phyloP scores from a whole-genome alignment of 2,113 vertebrate species.

The Rattus norvegicus region DNA sequence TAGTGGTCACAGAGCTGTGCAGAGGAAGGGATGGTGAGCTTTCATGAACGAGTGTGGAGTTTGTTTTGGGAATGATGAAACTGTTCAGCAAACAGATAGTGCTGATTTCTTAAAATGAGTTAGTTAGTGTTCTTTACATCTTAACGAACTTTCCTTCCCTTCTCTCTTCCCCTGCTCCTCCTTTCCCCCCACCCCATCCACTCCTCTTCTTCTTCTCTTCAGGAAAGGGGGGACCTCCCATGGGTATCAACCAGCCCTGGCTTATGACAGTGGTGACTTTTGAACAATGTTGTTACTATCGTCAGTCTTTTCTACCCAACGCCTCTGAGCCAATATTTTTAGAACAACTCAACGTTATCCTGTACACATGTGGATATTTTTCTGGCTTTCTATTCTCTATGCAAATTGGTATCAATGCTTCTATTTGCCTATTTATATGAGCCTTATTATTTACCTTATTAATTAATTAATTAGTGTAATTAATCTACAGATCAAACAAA shows the following conservation, averaged over 20 bases:
- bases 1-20: neutral
- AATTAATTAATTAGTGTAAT: neutral
- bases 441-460: neutral
- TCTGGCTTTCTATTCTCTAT: neutral
- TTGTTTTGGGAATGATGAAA: neutral
- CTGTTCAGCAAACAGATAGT: neutral
- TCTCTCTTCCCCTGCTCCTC: neutral
- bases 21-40: neutral
- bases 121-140: neutral
- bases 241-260: neutral
- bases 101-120: neutral
- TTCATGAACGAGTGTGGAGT: neutral
- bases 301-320: neutral
- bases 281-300: neutral
- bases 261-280: neutral
- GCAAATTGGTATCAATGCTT: neutral
- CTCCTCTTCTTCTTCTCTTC: neutral
- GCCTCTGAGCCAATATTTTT: neutral
- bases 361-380: neutral
- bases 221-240: neutral
- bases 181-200: neutral
- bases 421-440: neutral
- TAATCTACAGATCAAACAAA: neutral
- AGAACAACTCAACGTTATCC: neutral
- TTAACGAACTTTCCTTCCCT: neutral